Base-by-base conservation (phyloP, 2,113 vertebrate species). In the Mobula birostris region DNA sequence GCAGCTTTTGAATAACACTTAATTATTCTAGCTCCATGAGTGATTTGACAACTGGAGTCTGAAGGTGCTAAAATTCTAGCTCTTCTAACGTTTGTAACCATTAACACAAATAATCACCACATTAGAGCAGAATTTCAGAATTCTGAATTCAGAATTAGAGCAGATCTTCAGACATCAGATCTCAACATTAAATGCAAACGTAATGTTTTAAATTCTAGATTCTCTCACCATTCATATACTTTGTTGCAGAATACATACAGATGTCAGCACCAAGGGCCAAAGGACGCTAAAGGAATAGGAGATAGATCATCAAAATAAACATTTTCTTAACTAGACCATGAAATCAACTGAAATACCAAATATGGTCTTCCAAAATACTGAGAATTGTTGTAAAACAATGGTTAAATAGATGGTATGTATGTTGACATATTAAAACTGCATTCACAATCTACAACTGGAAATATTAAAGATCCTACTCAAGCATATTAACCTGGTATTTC, bases 211-310 rank as follows among this genome's bases (percentile, higher is more conserved):
- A 66, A n/a, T n/a, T 29, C 85, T 8, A 4, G n/a, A 93, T 40
- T 68, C 2, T 94, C 97, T 96, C 97, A 99, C 98, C 98, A 0
- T 99, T 99, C 96, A 99, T 98, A 94, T 99, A 99, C 90, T 99
- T 99, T 94, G 98, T 98, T 76, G 98, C 99, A 70, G 99, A 99
- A 94, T 97, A 97, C 98, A 99, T 98, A 94, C 98, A 99, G 92
- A 99, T 97, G 94, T 99, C 99, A 74, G 98, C 98, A 95, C 98
- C 99, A 92, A 99, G 96, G 80, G 98, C 96, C 94, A 99, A 95
- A 94, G 99, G 99, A 77, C 98, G 98, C 99, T 99, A 95, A 95
- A 94, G 97, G 96, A 0, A 7, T 32, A 17, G 19, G 27, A 93
- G 72, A 58, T 29, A 76, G 17, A 27, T 61, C 82, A 94, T 90